These are phyloP conservation scores for Drosophila leontia DNA, from an alignment of 1,140 invertebrate species.

Conservation along the genomic window DNA sequence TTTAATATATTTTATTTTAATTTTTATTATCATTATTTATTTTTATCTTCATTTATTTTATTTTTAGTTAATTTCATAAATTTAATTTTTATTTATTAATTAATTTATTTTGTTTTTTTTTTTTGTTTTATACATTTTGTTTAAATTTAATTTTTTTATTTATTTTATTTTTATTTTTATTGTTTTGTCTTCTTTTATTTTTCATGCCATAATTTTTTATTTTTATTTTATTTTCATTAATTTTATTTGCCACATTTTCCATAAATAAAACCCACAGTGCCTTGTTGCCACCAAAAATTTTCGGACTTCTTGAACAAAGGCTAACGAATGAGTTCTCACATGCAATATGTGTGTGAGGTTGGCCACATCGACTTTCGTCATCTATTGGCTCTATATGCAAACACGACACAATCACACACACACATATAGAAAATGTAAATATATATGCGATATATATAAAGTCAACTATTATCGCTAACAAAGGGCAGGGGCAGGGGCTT, in stretches of 20 bases:
- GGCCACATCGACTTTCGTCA: conserved; percentile 63
- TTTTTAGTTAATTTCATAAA: no score
- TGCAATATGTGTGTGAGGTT: conserved; percentile 62
- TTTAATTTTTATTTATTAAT: no score
- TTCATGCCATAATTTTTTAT: not conserved
- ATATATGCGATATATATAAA: conserved; percentile 25
- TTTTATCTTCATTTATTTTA: no score
- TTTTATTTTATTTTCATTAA: not conserved
- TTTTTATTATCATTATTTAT: no score
- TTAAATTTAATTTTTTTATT: no score
- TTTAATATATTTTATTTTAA: no score
- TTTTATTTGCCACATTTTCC: not conserved
- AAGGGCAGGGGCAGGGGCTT: no score
- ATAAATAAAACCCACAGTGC: conserved; percentile 18
- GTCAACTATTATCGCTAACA: conserved; percentile 22
- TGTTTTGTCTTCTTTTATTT: no score
- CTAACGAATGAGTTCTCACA: conserved; percentile 73
- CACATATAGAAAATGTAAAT: conserved; percentile 17
- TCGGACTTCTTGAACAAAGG: conserved; percentile 67
- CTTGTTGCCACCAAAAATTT: conserved; percentile 41
- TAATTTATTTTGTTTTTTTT: no score
- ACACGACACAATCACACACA: conserved; percentile 17
- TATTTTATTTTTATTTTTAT: no score
- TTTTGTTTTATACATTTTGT: no score
- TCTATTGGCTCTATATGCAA: conserved; percentile 70